Percentiles rank a stretch among this genome's conserved stretches.
Conservation (phyloP, 2,113 vertebrate genomes). For the Lepus timidus region DNA sequence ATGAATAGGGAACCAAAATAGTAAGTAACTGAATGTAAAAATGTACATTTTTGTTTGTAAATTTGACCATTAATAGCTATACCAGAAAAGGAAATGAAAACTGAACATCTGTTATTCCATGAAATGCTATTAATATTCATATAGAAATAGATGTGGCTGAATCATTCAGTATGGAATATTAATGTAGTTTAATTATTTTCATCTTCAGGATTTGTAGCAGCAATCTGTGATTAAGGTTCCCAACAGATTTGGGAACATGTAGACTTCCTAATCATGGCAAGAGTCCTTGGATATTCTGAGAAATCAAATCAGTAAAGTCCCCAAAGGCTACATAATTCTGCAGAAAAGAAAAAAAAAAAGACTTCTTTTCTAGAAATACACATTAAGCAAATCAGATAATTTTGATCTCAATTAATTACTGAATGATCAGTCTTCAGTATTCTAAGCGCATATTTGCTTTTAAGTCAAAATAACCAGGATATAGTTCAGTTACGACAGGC, state of each 20-base stretch:
- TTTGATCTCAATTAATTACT: conserved; percentile 43
- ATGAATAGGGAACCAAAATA: conserved; percentile 33
- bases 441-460: neutral
- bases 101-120: conserved; percentile 80
- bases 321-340: neutral
- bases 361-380: conserved; percentile 59
- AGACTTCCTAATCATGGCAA: conserved; percentile 71
- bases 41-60: conserved; percentile 72
- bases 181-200: conserved; percentile 83
- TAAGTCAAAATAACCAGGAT: neutral
- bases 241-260: conserved; percentile 77
- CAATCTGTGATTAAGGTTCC: conserved; percentile 83
- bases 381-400: conserved; percentile 52
- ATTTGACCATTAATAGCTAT: conserved; percentile 58
- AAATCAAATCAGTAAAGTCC: conserved; percentile 66
- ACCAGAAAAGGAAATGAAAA: conserved; percentile 75
- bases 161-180: conserved; percentile 82
- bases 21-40: conserved; percentile 69
- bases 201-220: conserved; percentile 75
- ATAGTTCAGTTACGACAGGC: neutral
- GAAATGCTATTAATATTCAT: conserved; percentile 79
- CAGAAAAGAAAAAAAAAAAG: conserved; percentile 66
- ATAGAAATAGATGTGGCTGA: conserved; percentile 82
- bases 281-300: conserved; percentile 68
- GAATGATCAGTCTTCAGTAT: neutral